Conservation (phyloP, 2,888 invertebrate species). For the Andrena camellia region DNA sequence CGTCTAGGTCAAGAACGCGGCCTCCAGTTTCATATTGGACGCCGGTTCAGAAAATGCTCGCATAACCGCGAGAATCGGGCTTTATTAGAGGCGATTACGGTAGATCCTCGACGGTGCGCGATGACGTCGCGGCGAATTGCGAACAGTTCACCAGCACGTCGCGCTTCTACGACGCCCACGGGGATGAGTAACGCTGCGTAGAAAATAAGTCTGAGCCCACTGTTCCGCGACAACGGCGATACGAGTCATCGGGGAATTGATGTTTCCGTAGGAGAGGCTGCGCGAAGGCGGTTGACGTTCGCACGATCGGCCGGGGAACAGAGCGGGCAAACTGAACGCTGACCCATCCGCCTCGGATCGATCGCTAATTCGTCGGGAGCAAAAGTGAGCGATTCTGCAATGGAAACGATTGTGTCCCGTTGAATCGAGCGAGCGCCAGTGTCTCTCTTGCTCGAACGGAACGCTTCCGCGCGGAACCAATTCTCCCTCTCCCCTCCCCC, state of each 20-base stretch:
- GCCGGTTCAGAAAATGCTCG: conserved; percentile 15
- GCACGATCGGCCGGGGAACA: background rate
- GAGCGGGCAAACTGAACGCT: background rate
- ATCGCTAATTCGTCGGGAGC: background rate
- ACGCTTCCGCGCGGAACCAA: conserved; percentile 35
- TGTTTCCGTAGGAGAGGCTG: conserved; percentile 16
- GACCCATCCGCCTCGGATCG: background rate
- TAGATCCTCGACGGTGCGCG: background rate
- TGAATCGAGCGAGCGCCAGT: background rate
- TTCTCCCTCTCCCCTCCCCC: conserved; percentile 29
- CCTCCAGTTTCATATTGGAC: background rate
- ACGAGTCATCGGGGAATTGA: conserved; percentile 24
- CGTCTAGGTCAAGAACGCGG: conserved; percentile 57
- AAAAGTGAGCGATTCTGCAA: background rate
- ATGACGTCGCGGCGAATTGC: conserved; percentile 16
- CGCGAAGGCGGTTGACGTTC: conserved; percentile 3
- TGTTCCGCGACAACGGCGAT: background rate
- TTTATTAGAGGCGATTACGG: conserved; percentile 31
- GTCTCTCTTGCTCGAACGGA: conserved; percentile 16
- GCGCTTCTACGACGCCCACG: conserved; percentile 17
- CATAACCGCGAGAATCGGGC: conserved; percentile 1
- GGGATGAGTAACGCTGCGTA: conserved; percentile 10
- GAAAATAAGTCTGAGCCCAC: conserved; percentile 33
- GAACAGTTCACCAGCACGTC: conserved; percentile 2
- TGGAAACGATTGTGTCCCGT: background rate